These are phyloP conservation scores for Esox niger DNA, from an alignment of 2,113 vertebrate species.

Conservation along the genomic window DNA sequence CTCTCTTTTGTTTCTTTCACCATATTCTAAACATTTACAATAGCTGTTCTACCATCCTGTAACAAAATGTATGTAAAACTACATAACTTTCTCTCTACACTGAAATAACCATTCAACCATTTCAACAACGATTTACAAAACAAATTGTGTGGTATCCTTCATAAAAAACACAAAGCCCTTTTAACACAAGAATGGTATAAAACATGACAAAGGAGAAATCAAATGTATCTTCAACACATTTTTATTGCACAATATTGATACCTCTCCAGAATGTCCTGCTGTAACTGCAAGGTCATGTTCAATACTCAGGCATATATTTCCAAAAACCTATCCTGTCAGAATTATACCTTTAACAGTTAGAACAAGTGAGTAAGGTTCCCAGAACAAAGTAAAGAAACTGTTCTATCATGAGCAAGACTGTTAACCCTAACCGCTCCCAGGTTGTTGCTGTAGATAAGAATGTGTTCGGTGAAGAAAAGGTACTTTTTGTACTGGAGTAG, in stretches of 20 bases:
- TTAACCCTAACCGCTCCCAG: too few relatives aligned
- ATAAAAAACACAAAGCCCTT: too few relatives aligned
- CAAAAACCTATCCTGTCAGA: slow-evolving; percentile 48
- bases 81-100: neutral
- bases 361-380: slow-evolving; percentile 57
- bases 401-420: too few relatives aligned
- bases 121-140: too few relatives aligned
- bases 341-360: slow-evolving; percentile 28
- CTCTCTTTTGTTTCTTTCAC: neutral
- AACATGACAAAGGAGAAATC: neutral
- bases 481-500: slow-evolving; percentile 19
- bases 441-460: too few relatives aligned
- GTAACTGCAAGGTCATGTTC: slow-evolving; percentile 23
- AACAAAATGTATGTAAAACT: neutral
- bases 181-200: neutral
- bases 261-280: slow-evolving; percentile 25
- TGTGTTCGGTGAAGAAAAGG: too few relatives aligned
- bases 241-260: slow-evolving; percentile 26
- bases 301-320: slow-evolving; percentile 40
- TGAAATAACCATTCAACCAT: too few relatives aligned
- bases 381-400: too few relatives aligned
- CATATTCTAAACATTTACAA: neutral
- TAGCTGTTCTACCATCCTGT: neutral
- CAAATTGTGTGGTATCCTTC: too few relatives aligned
- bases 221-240: slow-evolving; percentile 19